Conservation (phyloP, 2,888 invertebrate species). For the Pseudococcus viburni region DNA sequence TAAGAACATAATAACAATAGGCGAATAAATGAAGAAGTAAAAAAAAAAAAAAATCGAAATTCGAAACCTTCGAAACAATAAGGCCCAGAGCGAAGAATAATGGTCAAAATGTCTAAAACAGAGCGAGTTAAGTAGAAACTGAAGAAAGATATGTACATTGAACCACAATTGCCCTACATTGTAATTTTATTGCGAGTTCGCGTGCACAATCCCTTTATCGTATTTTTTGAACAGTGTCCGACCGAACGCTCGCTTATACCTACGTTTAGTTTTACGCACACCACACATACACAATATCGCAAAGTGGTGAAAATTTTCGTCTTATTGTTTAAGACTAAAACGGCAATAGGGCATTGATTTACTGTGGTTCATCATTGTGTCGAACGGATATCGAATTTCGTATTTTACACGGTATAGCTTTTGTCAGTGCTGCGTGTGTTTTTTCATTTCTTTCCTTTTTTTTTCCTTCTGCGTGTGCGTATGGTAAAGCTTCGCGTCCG, state of each 20-base stretch:
- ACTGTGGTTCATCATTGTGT: constrained; percentile 18
- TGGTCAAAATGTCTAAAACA: constrained; percentile 43
- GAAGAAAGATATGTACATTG: constrained; percentile 39
- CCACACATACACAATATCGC: neutral
- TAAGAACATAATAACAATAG: neutral
- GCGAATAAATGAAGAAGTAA: neutral
- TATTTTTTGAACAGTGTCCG: constrained; percentile 30
- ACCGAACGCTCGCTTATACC: constrained; percentile 1
- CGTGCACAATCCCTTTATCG: constrained; percentile 34
- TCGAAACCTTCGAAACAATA: constrained; percentile 31
- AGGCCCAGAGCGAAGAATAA: neutral
- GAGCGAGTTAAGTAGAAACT: constrained; percentile 26
- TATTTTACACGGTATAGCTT: constrained; percentile 2
- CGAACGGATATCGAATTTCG: constrained; percentile 7
- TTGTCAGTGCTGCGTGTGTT: neutral
- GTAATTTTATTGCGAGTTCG: constrained; percentile 38
- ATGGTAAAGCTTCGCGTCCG: neutral
- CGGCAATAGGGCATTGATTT: constrained; percentile 36
- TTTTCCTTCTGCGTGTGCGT: neutral
- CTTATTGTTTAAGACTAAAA: constrained; percentile 26
- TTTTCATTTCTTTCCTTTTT: neutral
- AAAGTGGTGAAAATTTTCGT: constrained; percentile 39
- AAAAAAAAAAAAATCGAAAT: neutral
- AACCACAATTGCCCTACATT: constrained; percentile 39
- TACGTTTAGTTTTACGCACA: neutral